Conservation (phyloP, 2,797 vertebrate species). For the Malurus leucopterus region DNA sequence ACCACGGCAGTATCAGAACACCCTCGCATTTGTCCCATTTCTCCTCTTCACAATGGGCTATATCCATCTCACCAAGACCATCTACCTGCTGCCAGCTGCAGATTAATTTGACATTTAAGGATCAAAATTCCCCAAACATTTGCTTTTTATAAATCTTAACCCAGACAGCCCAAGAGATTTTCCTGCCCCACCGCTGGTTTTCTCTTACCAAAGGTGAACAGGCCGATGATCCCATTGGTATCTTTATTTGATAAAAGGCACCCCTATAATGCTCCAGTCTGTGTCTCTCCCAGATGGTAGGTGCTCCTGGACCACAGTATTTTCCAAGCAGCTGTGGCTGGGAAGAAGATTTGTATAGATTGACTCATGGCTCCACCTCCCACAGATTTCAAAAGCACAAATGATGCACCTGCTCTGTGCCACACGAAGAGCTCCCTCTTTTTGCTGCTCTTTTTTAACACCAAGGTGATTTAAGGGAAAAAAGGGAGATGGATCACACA, state of each 20-base stretch:
- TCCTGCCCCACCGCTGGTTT: background rate
- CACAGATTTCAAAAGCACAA: slow-evolving; percentile 30
- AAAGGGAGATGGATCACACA: background rate
- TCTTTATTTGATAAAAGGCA: background rate
- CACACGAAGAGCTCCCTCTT: background rate
- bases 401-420: background rate
- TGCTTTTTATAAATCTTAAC: background rate
- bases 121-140: background rate
- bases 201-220: slow-evolving; percentile 48
- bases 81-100: background rate
- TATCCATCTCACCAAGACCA: background rate
- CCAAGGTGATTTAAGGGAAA: background rate
- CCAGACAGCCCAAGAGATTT: background rate
- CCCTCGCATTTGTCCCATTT: background rate
- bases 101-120: background rate
- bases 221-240: slow-evolving; percentile 29
- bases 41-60: background rate
- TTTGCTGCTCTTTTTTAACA: background rate
- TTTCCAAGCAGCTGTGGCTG: background rate
- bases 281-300: background rate
- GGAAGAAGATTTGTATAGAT: slow-evolving; percentile 4
- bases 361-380: slow-evolving; percentile 68
- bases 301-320: background rate
- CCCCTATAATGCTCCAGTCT: background rate
- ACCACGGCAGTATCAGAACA: background rate